Evolutionary conservation across 2,113 vertebrate genomes (phyloP).

Genomic region (Pagrus major): DNA sequence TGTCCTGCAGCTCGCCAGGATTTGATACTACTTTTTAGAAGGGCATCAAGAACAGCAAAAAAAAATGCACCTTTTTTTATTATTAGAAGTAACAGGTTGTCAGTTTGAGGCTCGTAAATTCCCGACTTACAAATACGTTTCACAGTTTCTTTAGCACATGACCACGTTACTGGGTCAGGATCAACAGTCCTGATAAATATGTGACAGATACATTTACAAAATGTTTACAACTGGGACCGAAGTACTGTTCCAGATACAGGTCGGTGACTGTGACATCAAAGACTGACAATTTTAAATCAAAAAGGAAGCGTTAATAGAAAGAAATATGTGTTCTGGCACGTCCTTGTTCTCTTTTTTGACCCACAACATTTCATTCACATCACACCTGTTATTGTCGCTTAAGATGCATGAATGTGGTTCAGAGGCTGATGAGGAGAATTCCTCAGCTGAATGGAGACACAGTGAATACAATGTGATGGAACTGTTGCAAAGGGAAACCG

Average conservation of each 20-base stretch:
- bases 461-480: neutral
- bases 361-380: conserved; percentile 9
- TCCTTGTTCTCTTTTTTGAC: conserved; percentile 1
- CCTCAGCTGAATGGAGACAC: conserved; percentile 29
- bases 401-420: conserved; percentile 17
- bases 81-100: too few species aligned
- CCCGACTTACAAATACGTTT: too few species aligned
- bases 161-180: neutral
- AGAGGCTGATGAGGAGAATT: conserved; percentile 27
- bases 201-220: neutral
- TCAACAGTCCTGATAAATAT: neutral
- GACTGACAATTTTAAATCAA: neutral
- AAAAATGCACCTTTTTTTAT: too few species aligned
- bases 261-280: neutral
- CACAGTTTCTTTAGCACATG: too few species aligned
- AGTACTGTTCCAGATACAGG: neutral
- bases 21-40: too few species aligned
- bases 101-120: too few species aligned
- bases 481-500: conserved; percentile 10
- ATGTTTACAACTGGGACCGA: neutral
- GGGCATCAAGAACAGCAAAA: too few species aligned
- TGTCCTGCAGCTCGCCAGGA: too few species aligned
- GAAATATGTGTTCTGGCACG: neutral
- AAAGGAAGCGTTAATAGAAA: neutral
- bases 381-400: conserved; percentile 6